Base-by-base conservation (phyloP, 2,888 invertebrate species). In the Melanotus villosus region DNA sequence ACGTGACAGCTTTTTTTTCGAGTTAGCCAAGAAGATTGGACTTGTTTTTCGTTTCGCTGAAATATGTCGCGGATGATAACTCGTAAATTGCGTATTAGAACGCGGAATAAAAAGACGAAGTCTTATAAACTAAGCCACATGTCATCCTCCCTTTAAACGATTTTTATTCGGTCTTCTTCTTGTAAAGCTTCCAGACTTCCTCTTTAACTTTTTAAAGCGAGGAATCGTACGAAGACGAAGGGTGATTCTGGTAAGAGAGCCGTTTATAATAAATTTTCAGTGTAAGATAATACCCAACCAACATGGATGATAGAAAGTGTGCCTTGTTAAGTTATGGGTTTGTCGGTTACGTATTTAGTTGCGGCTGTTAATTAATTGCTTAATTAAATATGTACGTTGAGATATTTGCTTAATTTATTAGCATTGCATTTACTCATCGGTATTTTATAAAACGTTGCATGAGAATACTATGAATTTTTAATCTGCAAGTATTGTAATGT, bases 351-450 rank as follows among this genome's bases (percentile, higher is more conserved):
- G 45, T 45, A 45, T 45, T 21, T 45, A 45, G 21, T 47, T 47
- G 47, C 47, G n/a, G 23, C 47, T 21, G 47, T 47, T 21, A 47
- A 47, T 47, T 47, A 47, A 47, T 47, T 47, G 23, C 23, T 47
- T 47, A 47, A 47, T 47, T 47, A 47, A 47, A 47, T 47, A 47
- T 45, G 23, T 26, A 23, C 23, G 47, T 2, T 7, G 23, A 23
- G 23, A 47, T 14, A 19, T 19, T 19, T 43, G 23, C 26, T 23
- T 23, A 47, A 47, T 41, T 41, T 41, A 41, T 16, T 18, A 14
- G 47, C 23, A 16, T 18, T 47, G 41, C n/a, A n/a, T n/a, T n/a
- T n/a, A n/a, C n/a, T n/a, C n/a, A n/a, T n/a, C n/a, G n/a, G n/a
- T n/a, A n/a, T n/a, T n/a, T n/a, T 12, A 12, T 34, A 12, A 3